These are phyloP conservation scores for Corydoras sp. DNA, from an alignment of 2,113 vertebrate genomes.

Conservation along the genomic window DNA sequence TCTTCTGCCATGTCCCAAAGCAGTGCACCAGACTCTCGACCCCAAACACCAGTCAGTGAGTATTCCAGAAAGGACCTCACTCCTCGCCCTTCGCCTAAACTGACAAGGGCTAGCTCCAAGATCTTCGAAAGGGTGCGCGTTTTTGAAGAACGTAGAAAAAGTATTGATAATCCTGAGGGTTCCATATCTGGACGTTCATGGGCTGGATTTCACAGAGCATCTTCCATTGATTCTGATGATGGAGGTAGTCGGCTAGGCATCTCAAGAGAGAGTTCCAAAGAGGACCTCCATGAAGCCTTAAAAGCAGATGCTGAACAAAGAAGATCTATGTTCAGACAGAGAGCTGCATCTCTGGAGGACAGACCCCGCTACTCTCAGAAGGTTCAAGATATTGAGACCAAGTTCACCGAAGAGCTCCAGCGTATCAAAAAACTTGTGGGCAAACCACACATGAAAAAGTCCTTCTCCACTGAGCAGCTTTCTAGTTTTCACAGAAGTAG, in stretches of 20 bases:
- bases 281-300: conserved; percentile 74
- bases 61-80: conserved; percentile 77
- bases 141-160: conserved; percentile 83
- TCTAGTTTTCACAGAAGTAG: conserved; percentile 53
- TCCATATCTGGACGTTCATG: conserved; percentile 72
- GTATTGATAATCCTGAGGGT: conserved; percentile 83
- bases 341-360: conserved; percentile 88
- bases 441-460: conserved; percentile 71
- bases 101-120: conserved; percentile 82
- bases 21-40: conserved; percentile 76
- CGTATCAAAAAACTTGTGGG: conserved; percentile 86
- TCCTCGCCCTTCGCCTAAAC: conserved; percentile 81
- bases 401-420: conserved; percentile 87
- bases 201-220: conserved; percentile 82
- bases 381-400: conserved; percentile 85
- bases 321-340: conserved; percentile 81
- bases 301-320: conserved; percentile 75
- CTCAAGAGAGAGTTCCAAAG: conserved; percentile 72
- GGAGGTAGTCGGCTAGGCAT: conserved; percentile 63
- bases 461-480: conserved; percentile 74
- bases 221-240: conserved; percentile 83
- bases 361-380: conserved; percentile 76
- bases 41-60: conserved; percentile 83
- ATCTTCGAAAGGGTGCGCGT: conserved; percentile 88
- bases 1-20: conserved; percentile 72